Evolutionary conservation across 2,113 vertebrate genomes (phyloP).

Genomic region (Lota lota): DNA sequence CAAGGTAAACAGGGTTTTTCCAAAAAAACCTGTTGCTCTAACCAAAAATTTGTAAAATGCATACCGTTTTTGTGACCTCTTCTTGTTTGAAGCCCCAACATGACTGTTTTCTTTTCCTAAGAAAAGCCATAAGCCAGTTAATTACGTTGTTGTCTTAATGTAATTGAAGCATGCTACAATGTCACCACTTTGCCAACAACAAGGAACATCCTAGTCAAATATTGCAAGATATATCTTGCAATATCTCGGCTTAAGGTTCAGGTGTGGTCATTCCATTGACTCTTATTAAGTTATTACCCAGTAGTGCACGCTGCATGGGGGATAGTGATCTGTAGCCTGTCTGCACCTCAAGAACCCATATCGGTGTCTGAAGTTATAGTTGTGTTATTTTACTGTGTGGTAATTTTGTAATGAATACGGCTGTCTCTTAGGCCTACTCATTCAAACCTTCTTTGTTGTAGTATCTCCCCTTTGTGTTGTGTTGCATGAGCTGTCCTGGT

Average conservation of each 20-base stretch:
- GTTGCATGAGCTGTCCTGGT: too few relatives aligned
- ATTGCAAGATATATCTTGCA: background rate
- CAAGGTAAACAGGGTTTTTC: too few relatives aligned
- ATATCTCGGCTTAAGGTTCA: background rate
- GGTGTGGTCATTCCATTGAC: background rate
- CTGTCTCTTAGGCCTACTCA: too few relatives aligned
- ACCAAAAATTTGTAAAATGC: background rate
- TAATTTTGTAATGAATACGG: too few relatives aligned
- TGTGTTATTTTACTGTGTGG: too few relatives aligned
- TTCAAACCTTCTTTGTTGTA: too few relatives aligned
- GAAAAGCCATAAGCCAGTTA: constrained; percentile 1
- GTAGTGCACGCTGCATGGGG: background rate
- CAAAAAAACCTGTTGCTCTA: too few relatives aligned
- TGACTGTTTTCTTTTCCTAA: background rate
- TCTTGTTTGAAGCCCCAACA: background rate
- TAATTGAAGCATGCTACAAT: constrained; percentile 6
- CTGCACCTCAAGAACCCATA: background rate
- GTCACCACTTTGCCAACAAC: background rate
- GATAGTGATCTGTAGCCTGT: background rate
- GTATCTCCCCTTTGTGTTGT: too few relatives aligned
- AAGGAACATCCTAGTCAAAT: background rate
- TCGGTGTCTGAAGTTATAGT: background rate
- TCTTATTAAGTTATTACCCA: background rate
- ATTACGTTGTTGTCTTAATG: constrained; percentile 18
- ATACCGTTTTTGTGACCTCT: background rate